These are phyloP conservation scores for Aphidius gifuensis DNA, from an alignment of 1,140 invertebrate genomes.

Conservation along the genomic window DNA sequence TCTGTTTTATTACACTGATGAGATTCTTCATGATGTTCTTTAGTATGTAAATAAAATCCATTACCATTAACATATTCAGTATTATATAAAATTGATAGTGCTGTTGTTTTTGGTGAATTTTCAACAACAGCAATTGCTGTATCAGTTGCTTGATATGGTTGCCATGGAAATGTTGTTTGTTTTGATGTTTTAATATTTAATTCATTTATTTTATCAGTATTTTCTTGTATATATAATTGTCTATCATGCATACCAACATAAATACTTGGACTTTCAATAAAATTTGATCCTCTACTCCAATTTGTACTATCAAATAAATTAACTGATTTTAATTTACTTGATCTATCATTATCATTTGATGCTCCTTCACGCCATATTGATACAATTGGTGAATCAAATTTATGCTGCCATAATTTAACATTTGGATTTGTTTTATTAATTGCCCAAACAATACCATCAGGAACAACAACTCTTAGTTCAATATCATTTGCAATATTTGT, in stretches of 20 bases:
- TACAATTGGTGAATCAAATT: conserved; percentile 82
- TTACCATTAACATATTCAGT: conserved; percentile 70
- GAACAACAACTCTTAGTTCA: conserved; percentile 66
- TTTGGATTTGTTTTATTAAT: conserved; percentile 57
- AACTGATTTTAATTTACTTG: conserved; percentile 63
- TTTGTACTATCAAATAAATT: conserved; percentile 70
- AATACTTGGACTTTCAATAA: conserved; percentile 61
- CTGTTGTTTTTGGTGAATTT: conserved; percentile 48
- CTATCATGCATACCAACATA: conserved; percentile 85
- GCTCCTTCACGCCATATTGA: conserved; percentile 77
- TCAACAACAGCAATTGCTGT: conserved; percentile 20
- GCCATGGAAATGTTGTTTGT: conserved; percentile 59
- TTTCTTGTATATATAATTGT: conserved; percentile 80
- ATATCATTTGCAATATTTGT: conserved; percentile 50
- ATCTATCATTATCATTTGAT: conserved; percentile 16
- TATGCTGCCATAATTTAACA: conserved; percentile 66
- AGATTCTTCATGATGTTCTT: conserved; percentile 41
- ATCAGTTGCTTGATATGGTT: conserved; percentile 60
- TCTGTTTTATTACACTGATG: conserved; percentile 37
- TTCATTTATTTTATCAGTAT: conserved; percentile 46
- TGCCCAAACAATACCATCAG: conserved; percentile 72
- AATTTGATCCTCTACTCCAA: conserved; percentile 47
- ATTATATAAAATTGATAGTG: conserved; percentile 66
- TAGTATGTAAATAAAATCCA: conserved; percentile 65
- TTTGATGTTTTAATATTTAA: conserved; percentile 39